Conservation (phyloP, 2,888 invertebrate species). For the Sarcophaga caerulescens region DNA sequence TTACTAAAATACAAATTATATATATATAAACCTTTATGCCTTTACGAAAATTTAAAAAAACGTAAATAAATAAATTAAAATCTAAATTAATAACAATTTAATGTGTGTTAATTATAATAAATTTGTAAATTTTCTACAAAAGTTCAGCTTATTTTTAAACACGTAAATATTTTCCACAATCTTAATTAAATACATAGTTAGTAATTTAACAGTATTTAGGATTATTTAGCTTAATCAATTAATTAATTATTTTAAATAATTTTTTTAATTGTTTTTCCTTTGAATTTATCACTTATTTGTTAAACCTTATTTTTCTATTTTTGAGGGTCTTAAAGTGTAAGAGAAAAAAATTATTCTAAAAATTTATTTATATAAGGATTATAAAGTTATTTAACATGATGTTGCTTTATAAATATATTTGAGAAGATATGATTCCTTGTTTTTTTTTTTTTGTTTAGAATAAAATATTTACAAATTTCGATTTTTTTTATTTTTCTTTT, state of each 20-base stretch:
- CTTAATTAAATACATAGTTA: not conserved
- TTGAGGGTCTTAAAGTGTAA: not conserved
- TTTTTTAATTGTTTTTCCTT: not conserved
- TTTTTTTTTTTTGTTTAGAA: conserved; percentile 18
- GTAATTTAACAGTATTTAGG: too few species aligned
- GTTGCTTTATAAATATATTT: not conserved
- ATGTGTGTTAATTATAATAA: not conserved
- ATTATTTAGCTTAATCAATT: too few species aligned
- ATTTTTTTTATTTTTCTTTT: conserved; percentile 27
- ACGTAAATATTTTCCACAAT: not conserved
- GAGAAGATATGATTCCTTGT: not conserved
- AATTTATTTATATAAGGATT: too few species aligned
- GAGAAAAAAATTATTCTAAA: too few species aligned
- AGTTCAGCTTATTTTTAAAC: not conserved
- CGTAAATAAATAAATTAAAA: too few species aligned
- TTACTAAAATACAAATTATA: too few species aligned
- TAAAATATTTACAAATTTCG: not conserved
- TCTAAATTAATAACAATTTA: too few species aligned
- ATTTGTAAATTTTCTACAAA: not conserved
- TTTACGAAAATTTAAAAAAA: too few species aligned
- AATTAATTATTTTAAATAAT: not conserved
- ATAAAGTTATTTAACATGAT: not conserved
- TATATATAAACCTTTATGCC: too few species aligned
- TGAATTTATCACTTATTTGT: not conserved
- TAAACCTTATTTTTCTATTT: not conserved